phyloP scores from a whole-genome alignment of 2,888 invertebrate genomes.

The Spicauda simplicius region DNA sequence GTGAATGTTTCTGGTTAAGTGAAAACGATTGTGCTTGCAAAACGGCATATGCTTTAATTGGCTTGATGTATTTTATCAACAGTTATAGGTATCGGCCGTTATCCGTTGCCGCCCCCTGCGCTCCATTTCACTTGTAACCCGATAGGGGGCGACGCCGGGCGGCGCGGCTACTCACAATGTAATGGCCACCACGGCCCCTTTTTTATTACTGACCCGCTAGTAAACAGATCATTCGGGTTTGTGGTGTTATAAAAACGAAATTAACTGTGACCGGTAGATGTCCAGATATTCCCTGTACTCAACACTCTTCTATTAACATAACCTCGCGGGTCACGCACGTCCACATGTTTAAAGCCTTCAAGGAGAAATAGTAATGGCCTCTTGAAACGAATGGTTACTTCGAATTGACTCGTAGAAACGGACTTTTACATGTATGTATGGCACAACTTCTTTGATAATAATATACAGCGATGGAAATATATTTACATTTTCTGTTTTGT shows the following conservation, averaged over 20 bases:
- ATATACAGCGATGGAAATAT: too few relatives aligned
- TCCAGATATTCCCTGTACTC: conserved; percentile 72
- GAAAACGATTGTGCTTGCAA: conserved; percentile 35
- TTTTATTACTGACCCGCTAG: conserved; percentile 85
- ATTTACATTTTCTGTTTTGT: too few relatives aligned
- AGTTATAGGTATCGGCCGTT: conserved; percentile 74
- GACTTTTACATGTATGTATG: not conserved
- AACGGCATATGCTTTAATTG: conserved; percentile 53
- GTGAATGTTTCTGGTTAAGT: conserved; percentile 25
- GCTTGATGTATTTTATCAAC: conserved; percentile 66
- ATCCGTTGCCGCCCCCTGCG: conserved; percentile 80
- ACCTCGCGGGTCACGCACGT: conserved; percentile 68
- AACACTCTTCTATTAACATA: conserved; percentile 67
- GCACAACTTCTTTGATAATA: not conserved
- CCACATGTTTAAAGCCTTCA: conserved; percentile 61
- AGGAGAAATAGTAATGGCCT: conserved; percentile 53
- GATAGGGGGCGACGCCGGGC: conserved; percentile 81
- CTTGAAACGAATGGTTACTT: conserved; percentile 41
- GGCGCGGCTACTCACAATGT: conserved; percentile 72
- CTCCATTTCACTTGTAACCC: conserved; percentile 83
- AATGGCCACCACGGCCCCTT: conserved; percentile 82
- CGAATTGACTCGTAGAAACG: not conserved
- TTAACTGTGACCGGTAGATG: conserved; percentile 80
- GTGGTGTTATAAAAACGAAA: conserved; percentile 85
- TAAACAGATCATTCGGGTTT: conserved; percentile 85